Conservation (phyloP, 2,797 vertebrate genomes). For the Steatocranus sp. region DNA sequence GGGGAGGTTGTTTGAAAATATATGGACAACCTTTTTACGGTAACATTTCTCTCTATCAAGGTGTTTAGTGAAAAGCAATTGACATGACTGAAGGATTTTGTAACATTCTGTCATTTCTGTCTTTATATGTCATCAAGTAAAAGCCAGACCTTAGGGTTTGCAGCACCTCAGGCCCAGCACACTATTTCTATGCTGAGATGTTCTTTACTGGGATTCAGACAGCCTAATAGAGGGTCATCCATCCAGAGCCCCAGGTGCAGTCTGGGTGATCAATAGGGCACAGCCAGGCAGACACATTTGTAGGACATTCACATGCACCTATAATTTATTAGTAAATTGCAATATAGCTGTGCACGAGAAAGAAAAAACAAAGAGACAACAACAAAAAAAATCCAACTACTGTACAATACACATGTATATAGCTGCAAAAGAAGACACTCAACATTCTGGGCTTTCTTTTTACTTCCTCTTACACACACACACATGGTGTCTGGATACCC, state of each 20-base stretch:
- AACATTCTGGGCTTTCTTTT: not conserved
- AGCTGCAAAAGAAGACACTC: not conserved
- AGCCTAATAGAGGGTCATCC: slow-evolving; percentile 23
- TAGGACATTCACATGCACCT: not conserved
- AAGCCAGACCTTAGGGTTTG: not conserved
- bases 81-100: not conserved
- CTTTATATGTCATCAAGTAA: not conserved
- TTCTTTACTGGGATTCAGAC: slow-evolving; percentile 26
- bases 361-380: not conserved
- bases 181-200: slow-evolving; percentile 11
- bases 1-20: not conserved
- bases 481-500: not conserved
- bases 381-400: not conserved
- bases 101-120: not conserved
- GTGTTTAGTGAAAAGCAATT: slow-evolving; percentile 1
- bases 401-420: not conserved
- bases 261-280: slow-evolving; percentile 26
- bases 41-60: not conserved
- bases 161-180: not conserved
- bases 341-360: not conserved
- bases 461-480: not conserved
- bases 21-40: not conserved
- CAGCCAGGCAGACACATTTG: not conserved
- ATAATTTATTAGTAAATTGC: not conserved
- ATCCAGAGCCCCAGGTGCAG: slow-evolving; percentile 11